Conservation (phyloP, 64 coral and sea anemone genomes). For the Dendrophyllia cribrosa region DNA sequence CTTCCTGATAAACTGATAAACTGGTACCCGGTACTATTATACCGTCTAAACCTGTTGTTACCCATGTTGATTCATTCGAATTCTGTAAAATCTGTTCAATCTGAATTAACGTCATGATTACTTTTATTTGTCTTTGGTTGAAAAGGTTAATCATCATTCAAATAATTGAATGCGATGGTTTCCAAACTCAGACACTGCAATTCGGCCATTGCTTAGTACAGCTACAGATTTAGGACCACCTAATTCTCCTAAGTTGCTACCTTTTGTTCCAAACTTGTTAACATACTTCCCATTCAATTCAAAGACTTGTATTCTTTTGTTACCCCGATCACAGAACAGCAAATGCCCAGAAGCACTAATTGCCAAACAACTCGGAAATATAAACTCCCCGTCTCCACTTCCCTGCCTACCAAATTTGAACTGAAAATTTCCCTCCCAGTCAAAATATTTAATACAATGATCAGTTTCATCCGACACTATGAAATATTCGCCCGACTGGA, state of each 20-base stretch:
- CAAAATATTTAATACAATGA: constrained; percentile 43
- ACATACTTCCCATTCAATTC: constrained; percentile 39
- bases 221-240: not conserved
- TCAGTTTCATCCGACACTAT: not conserved
- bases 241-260: not conserved
- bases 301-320: constrained; percentile 24
- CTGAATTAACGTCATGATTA: no score
- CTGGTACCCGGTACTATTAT: no score
- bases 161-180: not conserved
- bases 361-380: not conserved
- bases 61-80: no score
- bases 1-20: no score
- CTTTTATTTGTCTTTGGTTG: no score
- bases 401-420: constrained; percentile 25
- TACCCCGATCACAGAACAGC: constrained; percentile 16
- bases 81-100: no score
- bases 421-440: constrained; percentile 31
- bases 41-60: no score
- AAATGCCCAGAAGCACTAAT: constrained; percentile 22
- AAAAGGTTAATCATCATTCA: not conserved
- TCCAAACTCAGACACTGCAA: not conserved
- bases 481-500: not conserved
- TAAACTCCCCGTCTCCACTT: not conserved
- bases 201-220: not conserved
- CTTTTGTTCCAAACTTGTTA: not conserved